phyloP scores from a whole-genome alignment of 2,113 vertebrate genomes.

The Dicaeum eximium region DNA sequence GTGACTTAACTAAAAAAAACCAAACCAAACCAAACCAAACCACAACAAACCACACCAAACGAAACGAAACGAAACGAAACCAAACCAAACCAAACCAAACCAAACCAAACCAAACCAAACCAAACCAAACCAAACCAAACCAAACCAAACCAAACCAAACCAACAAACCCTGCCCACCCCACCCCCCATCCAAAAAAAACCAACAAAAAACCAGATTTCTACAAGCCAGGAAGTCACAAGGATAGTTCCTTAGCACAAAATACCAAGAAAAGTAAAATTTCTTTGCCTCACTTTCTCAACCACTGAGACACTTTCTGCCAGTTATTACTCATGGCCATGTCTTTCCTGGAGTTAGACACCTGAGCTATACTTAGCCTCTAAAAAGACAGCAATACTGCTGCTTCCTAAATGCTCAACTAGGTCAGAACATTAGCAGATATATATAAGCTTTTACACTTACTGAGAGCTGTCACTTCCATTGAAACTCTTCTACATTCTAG shows the following conservation, averaged over 20 bases:
- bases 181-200: fast-evolving
- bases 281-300: not conserved
- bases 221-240: not conserved
- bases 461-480: not conserved
- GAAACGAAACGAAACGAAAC: too few species aligned
- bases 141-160: not conserved
- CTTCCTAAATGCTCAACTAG: not conserved
- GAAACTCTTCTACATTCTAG: not conserved
- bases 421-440: not conserved
- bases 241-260: not conserved
- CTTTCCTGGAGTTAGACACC: not conserved
- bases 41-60: too few species aligned
- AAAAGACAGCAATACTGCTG: not conserved
- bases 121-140: too few species aligned
- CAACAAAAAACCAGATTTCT: not conserved
- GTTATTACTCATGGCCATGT: not conserved
- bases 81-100: not conserved
- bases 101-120: not conserved
- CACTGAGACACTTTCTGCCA: not conserved
- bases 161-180: not conserved
- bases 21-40: too few species aligned
- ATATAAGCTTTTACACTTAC: not conserved
- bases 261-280: not conserved
- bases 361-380: not conserved
- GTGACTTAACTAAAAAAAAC: not conserved